Percentiles rank a stretch among this genome's conserved stretches.
phyloP scores from a whole-genome alignment of 2,113 vertebrate genomes.

The Okapia johnstoni region DNA sequence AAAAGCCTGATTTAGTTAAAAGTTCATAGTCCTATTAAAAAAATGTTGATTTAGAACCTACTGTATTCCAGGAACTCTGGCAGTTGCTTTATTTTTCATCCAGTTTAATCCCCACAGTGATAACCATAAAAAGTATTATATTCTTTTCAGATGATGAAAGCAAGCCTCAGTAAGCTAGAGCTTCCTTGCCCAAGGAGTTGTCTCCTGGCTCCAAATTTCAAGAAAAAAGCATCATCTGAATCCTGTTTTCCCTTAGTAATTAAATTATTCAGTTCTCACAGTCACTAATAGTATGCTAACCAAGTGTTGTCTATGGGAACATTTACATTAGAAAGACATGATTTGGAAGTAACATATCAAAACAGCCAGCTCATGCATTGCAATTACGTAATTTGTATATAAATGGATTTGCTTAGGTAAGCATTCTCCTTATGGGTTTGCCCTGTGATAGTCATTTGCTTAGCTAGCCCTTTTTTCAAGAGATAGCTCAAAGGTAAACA shows the following conservation, averaged over 20 bases:
- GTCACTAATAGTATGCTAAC: background rate
- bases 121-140: background rate
- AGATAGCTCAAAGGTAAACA: background rate
- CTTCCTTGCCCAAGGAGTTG: background rate
- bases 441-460: background rate
- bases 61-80: background rate
- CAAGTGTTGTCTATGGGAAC: background rate
- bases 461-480: background rate
- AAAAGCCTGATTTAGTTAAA: background rate
- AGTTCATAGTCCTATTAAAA: background rate
- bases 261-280: background rate
- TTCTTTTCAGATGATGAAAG: background rate
- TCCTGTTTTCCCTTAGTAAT: background rate
- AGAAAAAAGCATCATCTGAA: background rate
- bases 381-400: background rate
- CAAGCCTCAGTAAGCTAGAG: background rate
- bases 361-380: background rate
- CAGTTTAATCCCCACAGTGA: background rate
- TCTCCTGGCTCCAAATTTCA: background rate
- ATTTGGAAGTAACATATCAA: conserved; percentile 7
- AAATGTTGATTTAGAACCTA: background rate
- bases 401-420: background rate
- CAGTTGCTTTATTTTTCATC: background rate
- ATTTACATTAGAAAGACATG: background rate
- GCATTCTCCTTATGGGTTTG: background rate